Percentiles rank a stretch among this genome's conserved stretches.
These are phyloP conservation scores for Ricordea florida DNA, from an alignment of 92 coral and sea anemone species.

Conservation along the genomic window DNA sequence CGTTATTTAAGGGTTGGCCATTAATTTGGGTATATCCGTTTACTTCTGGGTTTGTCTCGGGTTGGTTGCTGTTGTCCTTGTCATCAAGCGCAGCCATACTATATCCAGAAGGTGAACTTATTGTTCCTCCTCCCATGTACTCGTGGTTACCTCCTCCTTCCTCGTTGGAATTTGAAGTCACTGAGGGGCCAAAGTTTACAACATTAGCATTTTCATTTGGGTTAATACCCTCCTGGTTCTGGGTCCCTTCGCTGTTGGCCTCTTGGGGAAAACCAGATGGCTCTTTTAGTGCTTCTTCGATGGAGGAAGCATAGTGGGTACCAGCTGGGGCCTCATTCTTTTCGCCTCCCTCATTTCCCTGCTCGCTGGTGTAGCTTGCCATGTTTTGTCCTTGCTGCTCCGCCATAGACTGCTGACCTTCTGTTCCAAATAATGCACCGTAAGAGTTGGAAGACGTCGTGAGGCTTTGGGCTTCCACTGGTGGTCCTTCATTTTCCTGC, in stretches of 20 bases:
- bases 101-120: constrained; percentile 25
- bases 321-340: constrained; percentile 3
- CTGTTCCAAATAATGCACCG: constrained; percentile 3
- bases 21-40: constrained; percentile 11
- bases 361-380: constrained; percentile 4
- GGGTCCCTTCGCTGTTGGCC: constrained; percentile 2
- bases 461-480: constrained; percentile 9
- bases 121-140: not conserved
- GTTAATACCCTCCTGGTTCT: not conserved
- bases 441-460: not conserved
- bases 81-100: constrained; percentile 43
- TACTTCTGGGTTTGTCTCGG: not conserved
- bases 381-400: constrained; percentile 23
- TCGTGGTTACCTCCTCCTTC: not conserved
- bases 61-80: constrained; percentile 11
- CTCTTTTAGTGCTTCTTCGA: constrained; percentile 43
- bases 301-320: constrained; percentile 21
- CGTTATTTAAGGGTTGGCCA: constrained; percentile 9
- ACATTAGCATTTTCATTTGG: not conserved
- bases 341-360: not conserved
- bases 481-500: constrained; percentile 4
- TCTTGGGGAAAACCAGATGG: not conserved
- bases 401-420: constrained; percentile 1
- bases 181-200: constrained; percentile 5
- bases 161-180: constrained; percentile 1